Conservation (phyloP, 2,888 invertebrate genomes). For the Ramazzottius varieornatus region DNA sequence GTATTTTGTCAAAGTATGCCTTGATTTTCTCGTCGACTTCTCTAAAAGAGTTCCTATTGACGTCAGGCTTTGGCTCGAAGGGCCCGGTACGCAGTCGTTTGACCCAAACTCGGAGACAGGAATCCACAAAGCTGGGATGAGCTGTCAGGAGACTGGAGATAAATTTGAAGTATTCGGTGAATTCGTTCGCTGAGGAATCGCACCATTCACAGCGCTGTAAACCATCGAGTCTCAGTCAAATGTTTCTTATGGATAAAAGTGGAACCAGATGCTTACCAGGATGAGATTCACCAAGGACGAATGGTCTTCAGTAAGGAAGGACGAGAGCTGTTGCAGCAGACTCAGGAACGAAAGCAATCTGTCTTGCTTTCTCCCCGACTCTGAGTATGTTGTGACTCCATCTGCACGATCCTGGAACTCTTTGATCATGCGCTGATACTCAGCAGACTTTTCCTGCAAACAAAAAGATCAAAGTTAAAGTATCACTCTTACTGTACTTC, state of each 20-base stretch:
- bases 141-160: background rate
- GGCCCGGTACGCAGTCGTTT: background rate
- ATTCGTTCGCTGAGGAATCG: background rate
- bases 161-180: background rate
- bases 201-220: background rate
- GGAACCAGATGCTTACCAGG: background rate
- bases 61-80: background rate
- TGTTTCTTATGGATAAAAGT: background rate
- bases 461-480: no score
- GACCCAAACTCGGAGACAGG: background rate
- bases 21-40: background rate
- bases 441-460: background rate
- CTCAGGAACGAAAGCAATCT: no score
- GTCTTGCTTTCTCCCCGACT: background rate
- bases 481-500: no score
- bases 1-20: background rate
- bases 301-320: background rate
- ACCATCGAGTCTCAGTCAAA: background rate
- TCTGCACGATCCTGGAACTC: background rate
- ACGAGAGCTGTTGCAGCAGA: background rate
- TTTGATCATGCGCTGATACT: background rate
- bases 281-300: background rate
- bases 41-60: background rate
- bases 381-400: background rate
- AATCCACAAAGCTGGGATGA: background rate